Evolutionary conservation across 1,140 invertebrate species (phyloP), one percentile per base, ranked within the genome.

Genomic region (Cylas formicarius): DNA sequence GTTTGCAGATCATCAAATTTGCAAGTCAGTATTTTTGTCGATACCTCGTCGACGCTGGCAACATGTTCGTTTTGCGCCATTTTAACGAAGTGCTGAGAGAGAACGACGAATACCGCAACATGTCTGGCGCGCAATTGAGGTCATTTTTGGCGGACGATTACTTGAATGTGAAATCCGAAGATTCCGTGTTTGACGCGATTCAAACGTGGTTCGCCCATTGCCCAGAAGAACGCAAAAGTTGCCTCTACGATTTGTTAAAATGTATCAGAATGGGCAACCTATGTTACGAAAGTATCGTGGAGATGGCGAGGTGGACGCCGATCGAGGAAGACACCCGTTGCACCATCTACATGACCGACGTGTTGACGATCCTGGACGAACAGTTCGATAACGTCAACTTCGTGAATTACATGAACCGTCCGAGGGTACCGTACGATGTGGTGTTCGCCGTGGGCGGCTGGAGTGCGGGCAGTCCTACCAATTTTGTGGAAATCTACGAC

Each of bases 401-500:
- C 3, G 42, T 52, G 44, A 72, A 77, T 55, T 73, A 73, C 2
- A 52, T 80, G 3, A 67, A 73, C 10, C 62, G 78, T 28, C 79
- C 81, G 0, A 60, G 83, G 38, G 72, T 84, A 26, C 82, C 83
- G 0, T 73, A 77, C 48, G 78, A 82, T 56, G 73, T 84, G 32
- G 57, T 86, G 1, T 84, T 86, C 56, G 77, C 78, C 4, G 73
- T 85, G 32, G 81, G 78, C 4, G 86, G 86, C 4, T 90, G 86
- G 86, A 84, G 78, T 53, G 79, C 79, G 2, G 82, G 82, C 9
- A 80, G 78, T 45, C 83, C 84, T 2, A 86, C 82, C 0, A 85
- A 77, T 67, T 79, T 82, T 53, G 72, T 88, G 13, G 85, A 88
- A 68, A 83, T 79, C 4, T 88, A 86, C 65, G 84, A 88, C 48